Evolutionary conservation across 1,140 invertebrate species (phyloP), one percentile per base, ranked within the genome.

Genomic region (Aplysia californica): DNA sequence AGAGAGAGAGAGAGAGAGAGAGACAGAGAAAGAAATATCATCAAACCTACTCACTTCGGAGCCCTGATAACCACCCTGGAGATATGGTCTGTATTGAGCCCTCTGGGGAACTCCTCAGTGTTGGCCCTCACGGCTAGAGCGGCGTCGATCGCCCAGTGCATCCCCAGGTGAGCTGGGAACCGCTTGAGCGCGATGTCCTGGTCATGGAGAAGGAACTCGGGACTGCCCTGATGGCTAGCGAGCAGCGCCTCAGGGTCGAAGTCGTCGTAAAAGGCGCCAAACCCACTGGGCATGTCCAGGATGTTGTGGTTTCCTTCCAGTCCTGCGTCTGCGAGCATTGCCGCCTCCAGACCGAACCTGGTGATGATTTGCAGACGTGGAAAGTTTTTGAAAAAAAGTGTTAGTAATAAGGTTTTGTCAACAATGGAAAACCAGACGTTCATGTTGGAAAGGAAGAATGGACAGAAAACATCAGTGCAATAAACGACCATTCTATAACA

Each of bases 141-240:
- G 29, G 85, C 84, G 44, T 86, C 85, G 10, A 86, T 85, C 15
- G 83, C 83, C 85, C 85, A 86, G 61, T 86, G 85, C 84, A 85
- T 85, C 21, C 83, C 85, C 5, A 86, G 78, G 76, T 86, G 85
- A 58, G 84, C 83, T 0, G 85, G 85, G 71, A 78, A 86, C 20
- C 84, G 71, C 69, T 86, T 86, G 10, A 86, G 76, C 36, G 85
- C 85, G 15, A 85, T 78, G 50, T 86, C 84, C 65, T 86, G 85
- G n/a, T 6, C 41, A 26, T 73, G 70, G 33, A 73, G 70, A 31
- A 73, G 36, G 38, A 73, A 73, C 38, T 73, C 70, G 39, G 31
- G 2, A 36, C 29, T 64, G 35, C 44, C 44, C 21, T 36, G 38
- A 29, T 61, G 44, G 75, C 77, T 68, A 66, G 56, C 6, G 39